A percentile compares a stretch with the other conserved stretches of the same genome.
Conservation (phyloP, 2,888 invertebrate species). For the Dynastes maya region DNA sequence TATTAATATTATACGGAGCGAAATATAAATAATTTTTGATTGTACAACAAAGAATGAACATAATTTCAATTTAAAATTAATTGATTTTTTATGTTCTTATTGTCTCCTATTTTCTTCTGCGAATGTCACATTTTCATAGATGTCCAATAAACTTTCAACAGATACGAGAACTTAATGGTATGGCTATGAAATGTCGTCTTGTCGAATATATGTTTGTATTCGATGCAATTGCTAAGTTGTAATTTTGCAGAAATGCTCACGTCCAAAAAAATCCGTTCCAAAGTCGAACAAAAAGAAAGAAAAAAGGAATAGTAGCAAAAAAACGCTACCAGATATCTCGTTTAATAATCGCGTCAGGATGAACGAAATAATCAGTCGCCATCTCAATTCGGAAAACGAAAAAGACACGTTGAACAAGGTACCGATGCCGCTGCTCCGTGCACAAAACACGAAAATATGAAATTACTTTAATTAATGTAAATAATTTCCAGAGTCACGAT, state of each 20-base stretch:
- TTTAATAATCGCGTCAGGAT: neutral
- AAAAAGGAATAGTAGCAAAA: neutral
- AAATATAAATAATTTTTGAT: no score
- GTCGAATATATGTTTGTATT: no score
- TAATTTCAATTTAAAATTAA: no score
- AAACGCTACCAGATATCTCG: neutral
- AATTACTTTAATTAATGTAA: slow-evolving; percentile 13
- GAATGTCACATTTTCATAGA: no score
- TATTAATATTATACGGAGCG: no score
- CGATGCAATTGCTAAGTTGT: neutral
- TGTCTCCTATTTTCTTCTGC: no score
- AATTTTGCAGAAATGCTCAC: neutral
- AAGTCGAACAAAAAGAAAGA: neutral
- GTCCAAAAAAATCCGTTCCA: neutral
- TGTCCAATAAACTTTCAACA: no score
- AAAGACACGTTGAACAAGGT: neutral
- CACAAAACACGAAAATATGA: neutral
- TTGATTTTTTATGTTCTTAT: no score
- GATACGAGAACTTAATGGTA: no score
- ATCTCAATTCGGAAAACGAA: neutral
- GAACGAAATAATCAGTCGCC: neutral
- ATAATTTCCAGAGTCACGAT: slow-evolving; percentile 5
- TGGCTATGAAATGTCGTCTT: no score
- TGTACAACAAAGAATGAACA: no score
- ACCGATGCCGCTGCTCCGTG: no score